Evolutionary conservation across 2,113 vertebrate species (phyloP).

Genomic region (Lasiurus borealis): DNA sequence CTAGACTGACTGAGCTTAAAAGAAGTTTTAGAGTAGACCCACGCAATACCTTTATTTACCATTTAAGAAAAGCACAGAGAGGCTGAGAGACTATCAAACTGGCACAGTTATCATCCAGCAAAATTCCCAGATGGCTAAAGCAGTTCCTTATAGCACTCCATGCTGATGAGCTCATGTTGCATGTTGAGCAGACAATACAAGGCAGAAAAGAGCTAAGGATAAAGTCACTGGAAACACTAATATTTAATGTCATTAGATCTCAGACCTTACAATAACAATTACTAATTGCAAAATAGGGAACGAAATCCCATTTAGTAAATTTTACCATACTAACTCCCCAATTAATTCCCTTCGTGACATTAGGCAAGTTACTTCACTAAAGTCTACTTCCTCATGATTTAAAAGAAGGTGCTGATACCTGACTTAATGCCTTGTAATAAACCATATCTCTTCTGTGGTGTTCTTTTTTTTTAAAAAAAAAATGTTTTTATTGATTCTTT

Average conservation of each 20-base stretch:
- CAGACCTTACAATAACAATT: slow-evolving; percentile 8
- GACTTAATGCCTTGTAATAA: background rate
- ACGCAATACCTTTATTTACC: background rate
- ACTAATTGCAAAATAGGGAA: background rate
- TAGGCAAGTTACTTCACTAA: slow-evolving; percentile 1
- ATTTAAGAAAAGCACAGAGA: slow-evolving; percentile 6
- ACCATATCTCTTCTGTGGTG: background rate
- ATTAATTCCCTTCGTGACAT: background rate
- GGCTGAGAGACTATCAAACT: background rate
- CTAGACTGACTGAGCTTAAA: background rate
- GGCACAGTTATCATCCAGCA: background rate
- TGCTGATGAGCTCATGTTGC: background rate
- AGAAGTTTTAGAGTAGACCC: background rate
- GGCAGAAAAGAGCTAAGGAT: background rate
- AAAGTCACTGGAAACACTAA: background rate
- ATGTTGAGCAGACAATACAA: background rate
- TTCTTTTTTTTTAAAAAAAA: too few species aligned
- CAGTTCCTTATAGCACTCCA: background rate
- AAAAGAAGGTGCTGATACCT: background rate
- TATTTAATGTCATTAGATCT: background rate
- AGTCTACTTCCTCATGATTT: background rate
- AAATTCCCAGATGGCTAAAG: background rate
- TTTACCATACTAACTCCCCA: background rate
- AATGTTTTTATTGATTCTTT: too few species aligned
- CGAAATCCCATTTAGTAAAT: background rate